Base-by-base conservation (phyloP, 2,113 vertebrate genomes). In the Phrynocephalus versicolor region DNA sequence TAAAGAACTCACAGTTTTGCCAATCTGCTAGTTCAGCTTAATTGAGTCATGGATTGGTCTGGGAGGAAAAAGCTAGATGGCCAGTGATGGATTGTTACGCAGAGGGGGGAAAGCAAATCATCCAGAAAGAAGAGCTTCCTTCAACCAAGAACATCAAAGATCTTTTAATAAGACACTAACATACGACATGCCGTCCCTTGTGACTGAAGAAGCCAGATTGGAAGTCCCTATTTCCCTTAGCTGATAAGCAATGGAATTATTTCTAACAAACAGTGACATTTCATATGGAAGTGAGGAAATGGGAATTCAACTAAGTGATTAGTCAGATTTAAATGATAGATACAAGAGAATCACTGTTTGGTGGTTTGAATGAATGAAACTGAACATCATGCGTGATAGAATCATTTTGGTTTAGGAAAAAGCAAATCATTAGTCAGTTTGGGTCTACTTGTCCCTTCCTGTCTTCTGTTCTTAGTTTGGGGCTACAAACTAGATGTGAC, bases 81-180 rank as follows among this genome's bases (percentile, higher is more conserved):
- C 77, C 64, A 79, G 37, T 65, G 76, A 79, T 2, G 1, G 74
- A 76, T 86, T 92, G 90, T 91, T 57, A 86, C 64, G 86, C 64
- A 19, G 1, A 62, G n/a, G 84, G 65, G 1, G 81, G 87, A 27
- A 83, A 2, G 23, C 18, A 85, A 89, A 30, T 89, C 67, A 12
- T 88, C 15, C 79, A 84, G 51, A 87, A 85, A 89, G 71, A 90
- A 88, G 60, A 82, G 69, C 74, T 88, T 88, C 33, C 39, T 84
- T 35, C 41, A 88, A 87, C 75, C 41, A 77, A 87, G 85, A 86
- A 89, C 62, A 81, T 90, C 65, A 92, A 92, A 91, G 79, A 87
- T 64, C 14, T 89, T 90, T 69, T 83, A 89, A 85, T 88, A 91
- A 89, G 92, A 92, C 72, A 81, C n/a, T 33, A 82, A 77, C 76